Evolutionary conservation across 2,113 vertebrate species (phyloP).

Genomic region (Hydrolagus affinis): DNA sequence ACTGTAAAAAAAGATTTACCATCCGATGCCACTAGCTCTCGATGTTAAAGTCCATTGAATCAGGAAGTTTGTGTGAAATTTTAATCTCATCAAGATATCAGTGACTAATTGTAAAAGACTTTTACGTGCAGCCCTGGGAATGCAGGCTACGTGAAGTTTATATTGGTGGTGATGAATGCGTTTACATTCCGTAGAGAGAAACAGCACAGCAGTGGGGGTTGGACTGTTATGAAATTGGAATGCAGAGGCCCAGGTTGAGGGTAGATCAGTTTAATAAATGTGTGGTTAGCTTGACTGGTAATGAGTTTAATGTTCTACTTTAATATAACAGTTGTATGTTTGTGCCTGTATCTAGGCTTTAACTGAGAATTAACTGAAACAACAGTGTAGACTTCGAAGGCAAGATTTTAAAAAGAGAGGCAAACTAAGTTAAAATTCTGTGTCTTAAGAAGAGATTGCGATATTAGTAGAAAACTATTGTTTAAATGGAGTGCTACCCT

Average conservation of each 20-base stretch:
- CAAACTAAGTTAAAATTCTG: background rate
- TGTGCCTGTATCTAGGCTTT: background rate
- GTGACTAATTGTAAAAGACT: background rate
- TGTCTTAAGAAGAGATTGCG: background rate
- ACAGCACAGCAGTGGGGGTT: slow-evolving; percentile 58
- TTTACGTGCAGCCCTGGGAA: background rate
- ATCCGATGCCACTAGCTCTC: background rate
- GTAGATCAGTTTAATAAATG: slow-evolving; percentile 34
- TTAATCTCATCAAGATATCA: background rate
- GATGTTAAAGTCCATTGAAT: background rate
- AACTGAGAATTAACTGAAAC: background rate
- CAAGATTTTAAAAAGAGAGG: background rate
- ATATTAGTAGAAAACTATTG: background rate
- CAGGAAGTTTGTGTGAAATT: background rate
- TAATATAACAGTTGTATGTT: background rate
- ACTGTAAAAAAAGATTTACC: background rate
- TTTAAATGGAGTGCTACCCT: background rate
- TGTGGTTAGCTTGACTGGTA: slow-evolving; percentile 8
- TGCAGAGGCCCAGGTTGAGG: slow-evolving; percentile 53
- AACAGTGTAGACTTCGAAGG: background rate
- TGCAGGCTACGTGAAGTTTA: background rate
- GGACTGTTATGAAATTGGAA: slow-evolving; percentile 56
- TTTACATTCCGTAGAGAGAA: slow-evolving; percentile 53
- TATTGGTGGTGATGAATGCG: slow-evolving; percentile 49
- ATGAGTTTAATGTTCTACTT: background rate